phyloP scores from a whole-genome alignment of 2,888 invertebrate genomes.

The Eupithecia inturbata region DNA sequence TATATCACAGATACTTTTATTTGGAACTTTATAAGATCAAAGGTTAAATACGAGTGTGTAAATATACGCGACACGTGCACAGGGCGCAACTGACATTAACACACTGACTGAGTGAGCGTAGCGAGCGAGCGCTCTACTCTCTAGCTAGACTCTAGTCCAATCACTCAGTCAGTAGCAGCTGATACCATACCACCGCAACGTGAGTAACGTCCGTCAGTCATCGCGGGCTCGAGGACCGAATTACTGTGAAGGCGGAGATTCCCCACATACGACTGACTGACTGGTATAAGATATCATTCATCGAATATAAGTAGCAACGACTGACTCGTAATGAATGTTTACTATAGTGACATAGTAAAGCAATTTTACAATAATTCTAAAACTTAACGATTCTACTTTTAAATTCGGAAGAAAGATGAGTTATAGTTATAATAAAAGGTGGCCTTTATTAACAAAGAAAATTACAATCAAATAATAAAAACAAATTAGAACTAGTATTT shows the following conservation, averaged over 20 bases:
- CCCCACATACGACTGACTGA: no score
- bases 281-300: no score
- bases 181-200: conserved; percentile 3
- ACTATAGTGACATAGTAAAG: background rate
- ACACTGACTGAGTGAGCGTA: conserved; percentile 64
- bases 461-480: no score
- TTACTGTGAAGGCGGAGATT: background rate
- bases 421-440: no score
- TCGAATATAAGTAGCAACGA: no score
- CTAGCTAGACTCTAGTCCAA: no score
- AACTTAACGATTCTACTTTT: background rate
- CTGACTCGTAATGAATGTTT: background rate
- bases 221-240: conserved; percentile 16
- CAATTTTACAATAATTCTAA: background rate
- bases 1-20: conserved; percentile 74
- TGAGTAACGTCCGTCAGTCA: no score
- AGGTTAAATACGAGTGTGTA: conserved; percentile 64
- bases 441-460: no score
- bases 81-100: conserved; percentile 58
- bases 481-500: no score
- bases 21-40: conserved; percentile 75
- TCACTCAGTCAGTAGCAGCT: background rate
- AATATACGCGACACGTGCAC: conserved; percentile 56
- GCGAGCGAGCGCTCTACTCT: conserved; percentile 20
- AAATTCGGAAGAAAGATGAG: background rate